These are phyloP conservation scores for Bolinopsis microptera DNA, from an alignment of 37 sponge, comb jelly and placozoan species.

Conservation along the genomic window DNA sequence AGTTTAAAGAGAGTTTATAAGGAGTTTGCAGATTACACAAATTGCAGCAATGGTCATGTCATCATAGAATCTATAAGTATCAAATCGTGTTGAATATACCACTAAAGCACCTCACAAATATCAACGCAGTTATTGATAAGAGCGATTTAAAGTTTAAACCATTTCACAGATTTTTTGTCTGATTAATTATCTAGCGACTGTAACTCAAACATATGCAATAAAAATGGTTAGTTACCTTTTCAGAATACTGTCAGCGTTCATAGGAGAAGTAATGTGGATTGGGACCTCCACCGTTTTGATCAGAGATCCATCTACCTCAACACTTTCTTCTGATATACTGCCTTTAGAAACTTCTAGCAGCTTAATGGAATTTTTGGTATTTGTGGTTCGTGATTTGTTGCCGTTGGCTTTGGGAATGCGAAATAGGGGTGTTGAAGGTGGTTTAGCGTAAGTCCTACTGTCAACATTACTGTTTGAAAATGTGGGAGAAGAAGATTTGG, in stretches of 20 bases:
- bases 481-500: slow-evolving; percentile 17
- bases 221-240: background rate
- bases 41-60: no score
- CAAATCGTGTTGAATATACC: no score
- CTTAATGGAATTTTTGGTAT: no score
- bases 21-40: no score
- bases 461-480: slow-evolving; percentile 12
- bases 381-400: background rate
- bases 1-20: no score
- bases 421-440: slow-evolving; percentile 14
- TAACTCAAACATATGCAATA: no score
- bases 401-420: background rate
- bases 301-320: background rate
- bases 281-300: background rate
- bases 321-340: background rate
- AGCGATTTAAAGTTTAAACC: no score
- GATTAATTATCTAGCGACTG: no score
- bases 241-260: background rate
- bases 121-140: no score
- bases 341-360: background rate
- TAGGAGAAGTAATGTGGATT: background rate
- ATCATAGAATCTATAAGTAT: no score
- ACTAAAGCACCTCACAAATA: no score
- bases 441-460: slow-evolving; percentile 38
- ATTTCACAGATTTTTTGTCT: no score